Conservation (phyloP, 2,113 vertebrate species). For the Tor tambroides region DNA sequence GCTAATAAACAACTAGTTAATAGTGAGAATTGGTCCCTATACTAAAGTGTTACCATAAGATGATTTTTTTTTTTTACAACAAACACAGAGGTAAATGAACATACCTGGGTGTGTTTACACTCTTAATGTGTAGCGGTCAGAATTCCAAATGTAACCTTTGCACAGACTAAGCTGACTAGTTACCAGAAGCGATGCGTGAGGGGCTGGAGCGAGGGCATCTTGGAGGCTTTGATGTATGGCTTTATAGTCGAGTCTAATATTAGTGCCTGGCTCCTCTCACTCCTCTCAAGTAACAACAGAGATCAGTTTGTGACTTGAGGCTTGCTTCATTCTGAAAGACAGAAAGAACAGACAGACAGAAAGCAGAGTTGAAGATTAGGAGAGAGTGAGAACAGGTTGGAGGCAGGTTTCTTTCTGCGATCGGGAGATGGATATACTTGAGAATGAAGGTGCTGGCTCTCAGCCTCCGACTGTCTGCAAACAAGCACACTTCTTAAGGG, state of each 20-base stretch:
- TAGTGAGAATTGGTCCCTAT: too few relatives aligned
- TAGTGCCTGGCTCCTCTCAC: conserved; percentile 73
- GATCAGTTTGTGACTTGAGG: conserved; percentile 51
- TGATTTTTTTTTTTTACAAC: too few relatives aligned
- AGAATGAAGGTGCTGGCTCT: not conserved
- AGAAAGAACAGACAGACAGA: conserved; percentile 60
- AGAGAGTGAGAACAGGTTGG: not conserved
- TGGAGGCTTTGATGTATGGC: conserved; percentile 63
- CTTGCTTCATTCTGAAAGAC: conserved; percentile 53
- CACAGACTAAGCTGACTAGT: not conserved
- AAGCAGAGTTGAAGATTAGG: conserved; percentile 45
- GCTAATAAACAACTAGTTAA: too few relatives aligned
- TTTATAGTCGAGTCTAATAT: conserved; percentile 78
- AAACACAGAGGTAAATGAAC: not conserved
- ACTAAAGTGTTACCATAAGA: too few relatives aligned
- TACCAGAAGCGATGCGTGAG: not conserved
- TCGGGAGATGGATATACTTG: not conserved
- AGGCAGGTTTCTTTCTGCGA: not conserved
- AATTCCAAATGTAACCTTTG: not conserved
- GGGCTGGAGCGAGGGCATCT: not conserved
- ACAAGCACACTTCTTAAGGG: conserved; percentile 50
- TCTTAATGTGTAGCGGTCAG: too few relatives aligned
- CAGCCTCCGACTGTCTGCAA: not conserved
- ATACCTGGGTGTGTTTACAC: not conserved
- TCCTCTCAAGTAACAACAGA: conserved; percentile 75